Conservation (phyloP, 2,797 vertebrate genomes). For the Peromyscus nudipes region DNA sequence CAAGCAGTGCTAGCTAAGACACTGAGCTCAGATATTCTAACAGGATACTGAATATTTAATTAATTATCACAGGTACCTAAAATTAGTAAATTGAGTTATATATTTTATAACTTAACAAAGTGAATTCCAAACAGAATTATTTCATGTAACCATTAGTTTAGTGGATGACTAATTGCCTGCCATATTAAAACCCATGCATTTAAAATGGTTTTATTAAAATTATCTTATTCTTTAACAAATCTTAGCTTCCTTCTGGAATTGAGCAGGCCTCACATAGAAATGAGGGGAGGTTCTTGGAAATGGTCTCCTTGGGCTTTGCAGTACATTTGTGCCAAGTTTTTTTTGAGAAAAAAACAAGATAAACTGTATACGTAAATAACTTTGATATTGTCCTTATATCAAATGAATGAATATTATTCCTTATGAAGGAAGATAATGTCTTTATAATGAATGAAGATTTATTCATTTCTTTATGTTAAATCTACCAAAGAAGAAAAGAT, state of each 20-base stretch:
- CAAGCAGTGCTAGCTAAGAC: not conserved
- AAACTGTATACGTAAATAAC: not conserved
- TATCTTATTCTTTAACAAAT: not conserved
- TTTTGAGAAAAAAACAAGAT: not conserved
- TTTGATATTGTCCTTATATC: not conserved
- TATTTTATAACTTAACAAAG: not conserved
- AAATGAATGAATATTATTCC: not conserved
- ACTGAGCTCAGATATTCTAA: slow-evolving; percentile 16
- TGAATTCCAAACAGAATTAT: not conserved
- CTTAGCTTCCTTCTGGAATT: not conserved
- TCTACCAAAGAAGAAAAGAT: not conserved
- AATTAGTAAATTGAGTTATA: not conserved
- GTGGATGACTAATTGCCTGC: not conserved
- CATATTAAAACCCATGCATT: slow-evolving; percentile 24
- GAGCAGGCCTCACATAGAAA: not conserved
- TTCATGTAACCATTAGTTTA: slow-evolving; percentile 19
- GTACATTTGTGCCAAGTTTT: not conserved
- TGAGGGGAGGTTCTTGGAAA: not conserved
- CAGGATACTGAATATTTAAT: not conserved
- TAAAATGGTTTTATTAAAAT: slow-evolving; percentile 33
- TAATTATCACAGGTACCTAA: not conserved
- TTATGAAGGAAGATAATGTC: no score
- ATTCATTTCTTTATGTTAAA: not conserved
- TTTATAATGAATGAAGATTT: not conserved
- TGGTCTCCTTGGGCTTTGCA: not conserved